Evolutionary conservation across 2,797 vertebrate genomes (phyloP), one percentile per base, ranked within the genome.

Genomic region (Mus spretus): DNA sequence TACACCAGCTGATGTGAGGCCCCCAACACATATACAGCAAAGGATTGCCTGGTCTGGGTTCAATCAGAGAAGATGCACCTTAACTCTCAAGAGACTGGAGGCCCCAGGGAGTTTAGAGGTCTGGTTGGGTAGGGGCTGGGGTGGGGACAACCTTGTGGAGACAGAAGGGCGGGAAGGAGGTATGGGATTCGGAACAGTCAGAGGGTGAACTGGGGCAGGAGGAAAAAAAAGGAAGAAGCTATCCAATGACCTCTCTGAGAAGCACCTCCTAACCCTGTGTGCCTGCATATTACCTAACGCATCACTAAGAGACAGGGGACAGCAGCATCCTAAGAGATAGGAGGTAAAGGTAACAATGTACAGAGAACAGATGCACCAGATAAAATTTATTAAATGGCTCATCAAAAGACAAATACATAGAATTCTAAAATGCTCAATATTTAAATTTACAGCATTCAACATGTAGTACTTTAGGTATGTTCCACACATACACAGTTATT

Each of bases 281-380:
- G 31, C 57, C 44, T 77, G 10, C 50, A 15, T 14, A 14, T 24
- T 34, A 11, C 12, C 10, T 47, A 47, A 67, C 6, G 37, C 14
- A 50, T 31, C 90, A 61, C 47, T 59, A 67, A 67, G 84, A 37
- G 47, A 28, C 65, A 53, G 61, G 75, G 19, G 67, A 57, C 17
- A 79, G 40, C 13, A 81, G 34, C 19, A 80, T 34, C 2, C 28
- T 13, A 74, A 89, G 37, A 85, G 13, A 94, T 50, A 19, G 47
- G 53, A 81, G 17, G 22, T 19, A 77, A 61, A 92, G 74, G 14
- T 72, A 93, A 81, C 53, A 20, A 70, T 28, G 34, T 47, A n/a
- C 89, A 94, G 57, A 93, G 92, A 96, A 94, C 0, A 53, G 31
- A 86, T 17, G 31, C n/a, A 24, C 40, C 34, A 92, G 92, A 95